These are phyloP conservation scores for Synergus itoensis DNA, from an alignment of 2,888 invertebrate genomes.

Conservation along the genomic window DNA sequence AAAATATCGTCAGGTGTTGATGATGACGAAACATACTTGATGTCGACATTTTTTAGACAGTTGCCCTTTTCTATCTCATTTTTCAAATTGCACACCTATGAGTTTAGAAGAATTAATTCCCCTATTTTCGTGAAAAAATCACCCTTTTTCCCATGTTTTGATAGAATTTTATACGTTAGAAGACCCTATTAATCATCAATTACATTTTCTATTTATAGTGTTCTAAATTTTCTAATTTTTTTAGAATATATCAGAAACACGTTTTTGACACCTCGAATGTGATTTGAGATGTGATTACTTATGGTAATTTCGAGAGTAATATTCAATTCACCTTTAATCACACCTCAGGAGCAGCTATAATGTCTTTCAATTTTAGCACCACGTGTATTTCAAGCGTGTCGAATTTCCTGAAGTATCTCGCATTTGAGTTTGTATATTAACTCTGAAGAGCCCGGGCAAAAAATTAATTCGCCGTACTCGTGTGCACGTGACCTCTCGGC, in stretches of 20 bases:
- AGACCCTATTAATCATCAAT: neutral
- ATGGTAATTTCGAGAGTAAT: neutral
- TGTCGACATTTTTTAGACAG: neutral
- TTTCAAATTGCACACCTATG: neutral
- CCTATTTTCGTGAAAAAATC: too few relatives aligned
- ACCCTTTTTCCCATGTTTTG: too few relatives aligned
- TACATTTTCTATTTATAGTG: neutral
- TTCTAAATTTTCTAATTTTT: neutral
- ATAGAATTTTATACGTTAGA: too few relatives aligned
- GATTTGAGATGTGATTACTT: neutral
- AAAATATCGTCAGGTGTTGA: neutral
- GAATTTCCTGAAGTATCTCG: slow-evolving; percentile 21
- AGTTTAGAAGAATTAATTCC: too few relatives aligned
- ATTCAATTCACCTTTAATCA: slow-evolving; percentile 2
- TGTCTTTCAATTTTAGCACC: slow-evolving; percentile 11
- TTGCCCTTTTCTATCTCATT: neutral
- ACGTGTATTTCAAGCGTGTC: neutral
- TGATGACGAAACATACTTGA: neutral
- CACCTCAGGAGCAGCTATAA: neutral
- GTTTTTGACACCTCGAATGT: neutral
- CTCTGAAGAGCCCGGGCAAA: slow-evolving; percentile 3
- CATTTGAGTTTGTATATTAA: slow-evolving; percentile 16
- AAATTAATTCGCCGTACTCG: slow-evolving; percentile 19
- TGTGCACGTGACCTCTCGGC: slow-evolving; percentile 15
- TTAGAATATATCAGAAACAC: neutral